Evolutionary conservation across 2,888 invertebrate species (phyloP).

Genomic region (Papilio demoleus): DNA sequence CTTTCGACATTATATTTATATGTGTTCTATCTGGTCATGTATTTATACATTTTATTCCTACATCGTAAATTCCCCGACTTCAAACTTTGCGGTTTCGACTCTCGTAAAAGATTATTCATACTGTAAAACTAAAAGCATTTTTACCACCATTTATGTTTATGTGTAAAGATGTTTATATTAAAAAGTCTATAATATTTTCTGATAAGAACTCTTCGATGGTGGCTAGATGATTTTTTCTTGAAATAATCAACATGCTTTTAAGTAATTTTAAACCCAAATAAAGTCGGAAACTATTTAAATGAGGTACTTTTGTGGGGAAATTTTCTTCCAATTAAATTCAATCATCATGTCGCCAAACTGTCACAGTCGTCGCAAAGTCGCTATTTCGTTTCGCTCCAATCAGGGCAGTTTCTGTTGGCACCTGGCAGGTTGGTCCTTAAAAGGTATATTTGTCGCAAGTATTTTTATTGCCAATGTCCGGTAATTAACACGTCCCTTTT

Average conservation of each 20-base stretch:
- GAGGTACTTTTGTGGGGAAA: background rate
- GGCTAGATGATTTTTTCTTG: background rate
- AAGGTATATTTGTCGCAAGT: background rate
- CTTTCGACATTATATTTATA: slow-evolving; percentile 10
- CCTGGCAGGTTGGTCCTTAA: slow-evolving; percentile 11
- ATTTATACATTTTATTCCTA: slow-evolving; percentile 9
- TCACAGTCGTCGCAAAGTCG: slow-evolving; percentile 8
- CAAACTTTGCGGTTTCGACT: slow-evolving; percentile 19
- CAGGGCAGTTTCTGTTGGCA: background rate
- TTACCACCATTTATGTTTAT: background rate
- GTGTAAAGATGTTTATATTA: background rate
- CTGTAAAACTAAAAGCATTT: background rate
- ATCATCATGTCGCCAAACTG: slow-evolving; percentile 12
- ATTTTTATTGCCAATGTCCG: slow-evolving; percentile 15
- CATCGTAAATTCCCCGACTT: slow-evolving; percentile 12
- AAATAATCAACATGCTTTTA: background rate
- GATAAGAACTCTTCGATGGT: background rate
- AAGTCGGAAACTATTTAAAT: background rate
- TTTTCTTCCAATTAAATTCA: slow-evolving; percentile 27
- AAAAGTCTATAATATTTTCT: background rate
- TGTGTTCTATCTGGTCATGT: slow-evolving; percentile 4
- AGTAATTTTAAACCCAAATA: background rate
- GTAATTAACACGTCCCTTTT: slow-evolving; percentile 6
- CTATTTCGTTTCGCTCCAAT: slow-evolving; percentile 1
- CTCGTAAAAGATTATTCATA: slow-evolving; percentile 5